A percentile compares a stretch with the other conserved stretches of the same genome.
Conservation (phyloP, 2,888 invertebrate species). For the Orchestes rusci region DNA sequence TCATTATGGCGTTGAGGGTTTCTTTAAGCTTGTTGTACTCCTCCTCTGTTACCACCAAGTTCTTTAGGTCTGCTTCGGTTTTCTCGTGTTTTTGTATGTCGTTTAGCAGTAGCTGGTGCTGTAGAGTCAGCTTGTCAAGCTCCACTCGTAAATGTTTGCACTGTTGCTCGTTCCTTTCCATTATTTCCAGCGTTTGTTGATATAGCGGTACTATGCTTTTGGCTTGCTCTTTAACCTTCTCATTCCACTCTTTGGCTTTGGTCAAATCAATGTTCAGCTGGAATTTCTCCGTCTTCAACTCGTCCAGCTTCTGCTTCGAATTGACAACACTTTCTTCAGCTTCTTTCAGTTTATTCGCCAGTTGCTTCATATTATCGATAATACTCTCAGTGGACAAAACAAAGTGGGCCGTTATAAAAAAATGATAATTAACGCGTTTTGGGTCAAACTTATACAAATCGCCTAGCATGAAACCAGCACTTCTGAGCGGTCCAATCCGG, state of each 20-base stretch:
- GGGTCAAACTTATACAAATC: slow-evolving; percentile 18
- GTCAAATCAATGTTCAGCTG: slow-evolving; percentile 7
- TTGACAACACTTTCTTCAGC: slow-evolving; percentile 1
- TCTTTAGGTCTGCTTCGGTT: slow-evolving; percentile 6
- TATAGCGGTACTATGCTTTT: slow-evolving; percentile 10
- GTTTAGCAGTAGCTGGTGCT: slow-evolving; percentile 2
- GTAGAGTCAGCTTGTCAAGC: slow-evolving; percentile 4
- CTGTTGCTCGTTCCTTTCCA: slow-evolving; percentile 9
- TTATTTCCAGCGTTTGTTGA: slow-evolving; percentile 8
- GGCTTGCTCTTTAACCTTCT: slow-evolving; percentile 5
- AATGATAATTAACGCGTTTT: slow-evolving; percentile 9
- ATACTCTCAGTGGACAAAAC: slow-evolving; percentile 6
- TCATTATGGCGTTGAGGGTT: slow-evolving; percentile 3
- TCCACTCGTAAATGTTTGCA: slow-evolving; percentile 9
- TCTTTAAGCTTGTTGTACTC: slow-evolving; percentile 11
- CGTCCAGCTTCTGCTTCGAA: slow-evolving; percentile 2
- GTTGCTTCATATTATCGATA: slow-evolving; percentile 11
- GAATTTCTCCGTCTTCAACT: slow-evolving; percentile 6
- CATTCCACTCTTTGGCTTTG: slow-evolving; percentile 1
- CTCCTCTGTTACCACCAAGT: slow-evolving; percentile 13
- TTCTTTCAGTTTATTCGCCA: slow-evolving; percentile 12
- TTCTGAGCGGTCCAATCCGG: slow-evolving; percentile 7
- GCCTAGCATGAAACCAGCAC: slow-evolving; percentile 14
- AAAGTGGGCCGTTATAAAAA: slow-evolving; percentile 12
- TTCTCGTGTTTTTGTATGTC: slow-evolving; percentile 14